Evolutionary conservation across 2,797 vertebrate species (phyloP).

Genomic region (Phataginus tricuspis): DNA sequence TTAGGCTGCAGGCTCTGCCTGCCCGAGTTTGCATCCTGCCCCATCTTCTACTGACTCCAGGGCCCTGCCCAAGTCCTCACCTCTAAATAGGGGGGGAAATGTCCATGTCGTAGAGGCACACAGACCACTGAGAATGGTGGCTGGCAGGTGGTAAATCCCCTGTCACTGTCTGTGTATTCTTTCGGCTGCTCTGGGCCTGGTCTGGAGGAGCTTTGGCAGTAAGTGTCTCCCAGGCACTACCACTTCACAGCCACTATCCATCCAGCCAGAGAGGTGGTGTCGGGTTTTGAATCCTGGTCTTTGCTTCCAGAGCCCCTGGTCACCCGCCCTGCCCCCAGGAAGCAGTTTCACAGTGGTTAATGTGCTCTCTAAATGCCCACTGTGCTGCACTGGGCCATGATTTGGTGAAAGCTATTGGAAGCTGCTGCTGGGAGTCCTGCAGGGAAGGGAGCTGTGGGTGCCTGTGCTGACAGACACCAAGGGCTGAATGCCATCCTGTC

Average conservation of each 20-base stretch:
- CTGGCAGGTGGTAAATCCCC: accelerated
- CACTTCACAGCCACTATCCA: background rate
- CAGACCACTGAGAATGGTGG: background rate
- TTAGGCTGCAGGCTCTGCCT: accelerated
- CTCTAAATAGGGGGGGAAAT: background rate
- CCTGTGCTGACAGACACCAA: background rate
- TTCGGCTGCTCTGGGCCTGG: background rate
- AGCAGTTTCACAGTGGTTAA: accelerated
- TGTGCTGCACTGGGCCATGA: too few relatives aligned
- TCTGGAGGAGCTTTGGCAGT: background rate
- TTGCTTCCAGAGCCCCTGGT: background rate
- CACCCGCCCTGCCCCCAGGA: background rate
- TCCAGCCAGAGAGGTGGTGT: background rate
- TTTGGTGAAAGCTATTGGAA: background rate
- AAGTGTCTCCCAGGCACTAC: background rate
- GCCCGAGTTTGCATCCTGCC: background rate
- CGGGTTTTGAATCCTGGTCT: background rate
- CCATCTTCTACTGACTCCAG: background rate
- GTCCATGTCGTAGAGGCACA: background rate
- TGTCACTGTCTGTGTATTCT: accelerated
- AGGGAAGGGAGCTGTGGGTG: background rate
- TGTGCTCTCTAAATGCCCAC: background rate
- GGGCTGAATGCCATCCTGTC: background rate
- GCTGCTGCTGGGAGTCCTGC: background rate
- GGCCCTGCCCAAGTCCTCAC: background rate